Evolutionary conservation across 2,797 vertebrate genomes (phyloP).

Genomic region (Acanthiza pusilla): DNA sequence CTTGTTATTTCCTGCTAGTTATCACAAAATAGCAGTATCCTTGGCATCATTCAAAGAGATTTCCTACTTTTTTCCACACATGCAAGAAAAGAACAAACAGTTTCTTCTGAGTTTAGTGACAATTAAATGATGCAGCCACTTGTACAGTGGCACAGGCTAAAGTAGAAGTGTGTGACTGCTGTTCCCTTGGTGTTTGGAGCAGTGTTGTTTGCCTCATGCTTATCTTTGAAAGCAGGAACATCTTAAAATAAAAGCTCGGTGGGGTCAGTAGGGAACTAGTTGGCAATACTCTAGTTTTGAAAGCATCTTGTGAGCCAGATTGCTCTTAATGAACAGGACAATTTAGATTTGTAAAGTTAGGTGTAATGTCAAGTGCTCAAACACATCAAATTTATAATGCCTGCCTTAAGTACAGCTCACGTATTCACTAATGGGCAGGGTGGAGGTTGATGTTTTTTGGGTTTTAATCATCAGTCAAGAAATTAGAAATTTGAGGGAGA

Average conservation of each 20-base stretch:
- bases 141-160: neutral
- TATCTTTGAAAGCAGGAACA: slow-evolving; percentile 51
- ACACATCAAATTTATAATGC: neutral
- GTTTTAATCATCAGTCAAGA: neutral
- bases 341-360: neutral
- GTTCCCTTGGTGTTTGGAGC: neutral
- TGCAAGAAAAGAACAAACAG: neutral
- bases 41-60: slow-evolving; percentile 43
- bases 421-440: neutral
- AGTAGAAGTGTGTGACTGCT: neutral
- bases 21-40: slow-evolving; percentile 33
- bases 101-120: slow-evolving; percentile 3
- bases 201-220: neutral
- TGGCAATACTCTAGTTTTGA: neutral
- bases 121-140: neutral
- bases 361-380: neutral
- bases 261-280: neutral
- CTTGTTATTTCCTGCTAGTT: slow-evolving; percentile 52
- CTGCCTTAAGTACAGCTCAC: accelerated
- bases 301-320: neutral
- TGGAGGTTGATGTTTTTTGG: neutral
- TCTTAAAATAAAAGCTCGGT: slow-evolving; percentile 53
- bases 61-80: slow-evolving; percentile 48
- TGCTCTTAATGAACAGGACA: neutral
- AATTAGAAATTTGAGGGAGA: neutral